phyloP scores from a whole-genome alignment of 2,797 vertebrate species.

The Pantherophis alleghaniensis region DNA sequence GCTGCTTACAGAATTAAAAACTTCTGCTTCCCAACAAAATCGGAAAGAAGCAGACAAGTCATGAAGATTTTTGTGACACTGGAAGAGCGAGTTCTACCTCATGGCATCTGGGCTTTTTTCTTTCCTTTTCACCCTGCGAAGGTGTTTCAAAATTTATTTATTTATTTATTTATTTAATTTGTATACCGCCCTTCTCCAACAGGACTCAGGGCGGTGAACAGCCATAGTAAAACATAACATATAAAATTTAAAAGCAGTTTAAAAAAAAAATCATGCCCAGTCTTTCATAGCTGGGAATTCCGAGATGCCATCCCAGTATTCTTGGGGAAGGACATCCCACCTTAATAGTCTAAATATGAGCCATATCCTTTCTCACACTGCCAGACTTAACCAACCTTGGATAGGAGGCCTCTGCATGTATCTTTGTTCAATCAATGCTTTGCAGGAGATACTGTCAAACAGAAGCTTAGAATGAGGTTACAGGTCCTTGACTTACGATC shows the following conservation, averaged over 20 bases:
- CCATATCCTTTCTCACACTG: background rate
- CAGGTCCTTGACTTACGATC: background rate
- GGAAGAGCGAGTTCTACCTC: background rate
- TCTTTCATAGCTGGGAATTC: background rate
- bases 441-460: background rate
- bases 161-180: too few species aligned
- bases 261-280: background rate
- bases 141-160: background rate
- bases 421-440: background rate
- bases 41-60: background rate
- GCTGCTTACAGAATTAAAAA: slow-evolving; percentile 2
- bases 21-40: background rate
- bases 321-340: background rate
- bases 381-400: background rate
- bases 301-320: background rate
- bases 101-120: background rate
- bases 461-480: background rate
- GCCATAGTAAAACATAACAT: too few species aligned
- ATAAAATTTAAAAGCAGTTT: too few species aligned
- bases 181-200: too few species aligned
- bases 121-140: background rate
- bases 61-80: background rate
- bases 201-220: too few species aligned
- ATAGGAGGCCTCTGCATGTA: background rate
- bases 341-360: background rate